phyloP scores from a whole-genome alignment of 2,113 vertebrate species.

The Epinephelus fuscoguttatus region DNA sequence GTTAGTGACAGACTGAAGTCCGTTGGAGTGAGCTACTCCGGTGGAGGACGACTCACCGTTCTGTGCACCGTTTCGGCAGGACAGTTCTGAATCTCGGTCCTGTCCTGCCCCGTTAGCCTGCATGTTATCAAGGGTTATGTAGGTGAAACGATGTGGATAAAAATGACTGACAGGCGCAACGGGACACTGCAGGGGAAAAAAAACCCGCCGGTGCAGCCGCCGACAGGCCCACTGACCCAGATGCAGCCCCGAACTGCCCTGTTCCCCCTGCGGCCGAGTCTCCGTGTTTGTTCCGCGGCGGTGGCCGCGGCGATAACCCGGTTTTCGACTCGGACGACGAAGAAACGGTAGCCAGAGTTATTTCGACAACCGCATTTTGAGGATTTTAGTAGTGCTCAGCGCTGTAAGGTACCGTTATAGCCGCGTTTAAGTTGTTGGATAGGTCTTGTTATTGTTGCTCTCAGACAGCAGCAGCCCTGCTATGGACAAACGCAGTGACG shows the following conservation, averaged over 20 bases:
- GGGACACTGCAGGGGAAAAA: slow-evolving; percentile 51
- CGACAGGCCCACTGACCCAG: slow-evolving; percentile 91
- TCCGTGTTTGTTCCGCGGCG: slow-evolving; percentile 89
- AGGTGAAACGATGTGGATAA: slow-evolving; percentile 22
- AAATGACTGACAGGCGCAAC: slow-evolving; percentile 33
- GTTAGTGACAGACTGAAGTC: slow-evolving; percentile 86
- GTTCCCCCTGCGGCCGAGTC: slow-evolving; percentile 87
- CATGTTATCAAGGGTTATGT: slow-evolving; percentile 84
- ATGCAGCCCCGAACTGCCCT: slow-evolving; percentile 90
- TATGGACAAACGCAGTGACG: slow-evolving; percentile 87
- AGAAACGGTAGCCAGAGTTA: slow-evolving; percentile 88
- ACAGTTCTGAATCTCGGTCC: slow-evolving; percentile 85
- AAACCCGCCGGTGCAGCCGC: slow-evolving; percentile 58
- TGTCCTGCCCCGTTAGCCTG: slow-evolving; percentile 93
- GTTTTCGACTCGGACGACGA: slow-evolving; percentile 88
- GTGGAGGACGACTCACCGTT: slow-evolving; percentile 90
- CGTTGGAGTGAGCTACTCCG: slow-evolving; percentile 90
- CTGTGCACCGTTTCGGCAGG: slow-evolving; percentile 85
- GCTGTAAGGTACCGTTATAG: slow-evolving; percentile 44
- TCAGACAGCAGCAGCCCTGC: slow-evolving; percentile 85
- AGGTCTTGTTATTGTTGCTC: slow-evolving; percentile 86
- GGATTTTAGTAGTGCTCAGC: slow-evolving; percentile 68
- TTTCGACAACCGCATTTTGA: slow-evolving; percentile 84
- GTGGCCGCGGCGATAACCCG: slow-evolving; percentile 88
- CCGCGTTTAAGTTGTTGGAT: slow-evolving; percentile 31